A percentile compares a stretch with the other conserved stretches of the same genome.
Evolutionary conservation across 2,113 vertebrate species (phyloP).

Genomic region (Malurus elegans): DNA sequence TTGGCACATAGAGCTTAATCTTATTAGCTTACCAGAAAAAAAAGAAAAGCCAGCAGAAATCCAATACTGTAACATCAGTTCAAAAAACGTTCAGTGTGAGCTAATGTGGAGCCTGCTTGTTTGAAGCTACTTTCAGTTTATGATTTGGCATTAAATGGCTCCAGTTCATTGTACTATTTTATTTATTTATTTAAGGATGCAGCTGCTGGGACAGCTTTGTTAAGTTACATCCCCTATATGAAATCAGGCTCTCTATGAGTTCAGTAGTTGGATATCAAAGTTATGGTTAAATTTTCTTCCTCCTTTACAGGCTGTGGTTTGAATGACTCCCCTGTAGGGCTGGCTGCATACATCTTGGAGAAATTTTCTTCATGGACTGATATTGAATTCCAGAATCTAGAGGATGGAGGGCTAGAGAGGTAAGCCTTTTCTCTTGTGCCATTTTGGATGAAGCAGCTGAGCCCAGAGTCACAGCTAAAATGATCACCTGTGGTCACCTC

Average conservation of each 20-base stretch:
- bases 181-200: background rate
- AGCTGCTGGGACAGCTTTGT: background rate
- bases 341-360: slow-evolving; percentile 79
- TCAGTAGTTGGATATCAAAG: background rate
- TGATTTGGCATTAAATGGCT: background rate
- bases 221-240: background rate
- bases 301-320: slow-evolving; percentile 69
- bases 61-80: background rate
- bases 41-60: slow-evolving; percentile 18
- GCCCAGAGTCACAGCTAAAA: background rate
- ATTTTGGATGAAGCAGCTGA: background rate
- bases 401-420: slow-evolving; percentile 78
- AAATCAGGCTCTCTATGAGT: background rate
- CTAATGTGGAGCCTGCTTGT: background rate
- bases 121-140: background rate
- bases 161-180: background rate
- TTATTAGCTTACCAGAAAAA: background rate
- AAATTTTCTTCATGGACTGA: slow-evolving; percentile 80
- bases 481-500: background rate
- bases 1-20: slow-evolving; percentile 34
- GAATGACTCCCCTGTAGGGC: slow-evolving; percentile 77
- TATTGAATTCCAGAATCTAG: slow-evolving; percentile 44
- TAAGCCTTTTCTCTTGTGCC: background rate
- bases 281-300: background rate
- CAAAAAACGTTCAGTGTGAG: background rate